A percentile compares a stretch with the other conserved stretches of the same genome.
Conservation (phyloP, 2,888 invertebrate genomes). For the Apamea sordens region DNA sequence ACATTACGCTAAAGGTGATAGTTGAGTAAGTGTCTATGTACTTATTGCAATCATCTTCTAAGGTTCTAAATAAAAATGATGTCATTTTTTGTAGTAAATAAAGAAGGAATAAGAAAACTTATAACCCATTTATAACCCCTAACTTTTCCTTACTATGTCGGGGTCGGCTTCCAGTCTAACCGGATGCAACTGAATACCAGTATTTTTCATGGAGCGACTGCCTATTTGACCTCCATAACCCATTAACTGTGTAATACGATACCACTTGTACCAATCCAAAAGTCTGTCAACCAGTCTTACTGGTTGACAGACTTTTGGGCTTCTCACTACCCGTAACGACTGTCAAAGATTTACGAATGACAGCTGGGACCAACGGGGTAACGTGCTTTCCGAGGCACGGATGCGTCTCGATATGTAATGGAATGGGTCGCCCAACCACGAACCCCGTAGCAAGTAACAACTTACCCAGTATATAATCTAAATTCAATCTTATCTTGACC, state of each 20-base stretch:
- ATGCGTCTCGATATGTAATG: not conserved
- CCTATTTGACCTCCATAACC: no score
- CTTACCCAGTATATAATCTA: conserved; percentile 25
- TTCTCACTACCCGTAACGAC: not conserved
- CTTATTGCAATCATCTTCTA: not conserved
- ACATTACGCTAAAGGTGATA: not conserved
- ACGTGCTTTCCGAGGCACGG: not conserved
- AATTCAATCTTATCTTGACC: not conserved
- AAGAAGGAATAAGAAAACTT: no score
- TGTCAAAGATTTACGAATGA: not conserved
- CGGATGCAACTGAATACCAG: no score
- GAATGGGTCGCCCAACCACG: not conserved
- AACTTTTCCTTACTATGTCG: not conserved
- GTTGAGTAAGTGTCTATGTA: not conserved
- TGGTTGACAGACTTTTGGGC: not conserved
- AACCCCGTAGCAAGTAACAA: not conserved
- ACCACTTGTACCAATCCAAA: no score
- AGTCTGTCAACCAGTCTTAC: no score
- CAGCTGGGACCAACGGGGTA: not conserved
- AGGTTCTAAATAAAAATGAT: no score
- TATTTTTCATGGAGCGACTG: no score
- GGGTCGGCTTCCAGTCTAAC: not conserved
- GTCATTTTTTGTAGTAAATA: no score
- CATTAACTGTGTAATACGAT: no score
- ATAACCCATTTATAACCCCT: no score